Evolutionary conservation across 1,140 invertebrate species (phyloP).

Genomic region (Arctopsyche grandis): DNA sequence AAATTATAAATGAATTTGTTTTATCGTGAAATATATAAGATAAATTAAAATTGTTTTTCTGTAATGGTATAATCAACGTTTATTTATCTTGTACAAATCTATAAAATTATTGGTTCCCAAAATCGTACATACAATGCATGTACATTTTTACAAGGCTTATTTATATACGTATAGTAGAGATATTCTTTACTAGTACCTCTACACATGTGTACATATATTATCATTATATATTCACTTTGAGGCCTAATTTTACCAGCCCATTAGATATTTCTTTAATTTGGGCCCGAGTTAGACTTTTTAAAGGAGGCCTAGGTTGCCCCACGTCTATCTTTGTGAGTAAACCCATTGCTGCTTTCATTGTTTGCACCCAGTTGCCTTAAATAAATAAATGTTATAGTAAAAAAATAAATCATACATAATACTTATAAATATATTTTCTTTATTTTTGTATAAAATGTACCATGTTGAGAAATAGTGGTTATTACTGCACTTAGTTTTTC

Average conservation of each 20-base stretch:
- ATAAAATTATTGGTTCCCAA: no score
- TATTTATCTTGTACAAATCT: no score
- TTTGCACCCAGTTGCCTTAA: constrained; percentile 72
- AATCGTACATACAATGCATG: no score
- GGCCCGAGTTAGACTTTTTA: constrained; percentile 59
- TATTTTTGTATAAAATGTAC: constrained; percentile 52
- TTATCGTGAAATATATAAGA: no score
- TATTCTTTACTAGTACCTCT: no score
- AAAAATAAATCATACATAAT: neutral
- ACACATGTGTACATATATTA: no score
- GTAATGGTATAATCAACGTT: no score
- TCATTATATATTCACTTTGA: neutral
- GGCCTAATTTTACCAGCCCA: neutral
- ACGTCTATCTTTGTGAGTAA: constrained; percentile 68
- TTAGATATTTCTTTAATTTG: constrained; percentile 50
- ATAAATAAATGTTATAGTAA: constrained; percentile 32
- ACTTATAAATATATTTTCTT: constrained; percentile 5
- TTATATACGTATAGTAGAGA: no score
- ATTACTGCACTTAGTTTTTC: constrained; percentile 59
- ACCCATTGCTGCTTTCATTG: constrained; percentile 75
- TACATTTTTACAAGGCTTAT: no score
- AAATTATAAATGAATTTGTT: no score
- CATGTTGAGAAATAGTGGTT: constrained; percentile 60
- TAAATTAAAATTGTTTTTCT: no score
- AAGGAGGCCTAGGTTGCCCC: constrained; percentile 69